Evolutionary conservation across 2,113 vertebrate species (phyloP).

Genomic region (Dipodomys ordii): DNA sequence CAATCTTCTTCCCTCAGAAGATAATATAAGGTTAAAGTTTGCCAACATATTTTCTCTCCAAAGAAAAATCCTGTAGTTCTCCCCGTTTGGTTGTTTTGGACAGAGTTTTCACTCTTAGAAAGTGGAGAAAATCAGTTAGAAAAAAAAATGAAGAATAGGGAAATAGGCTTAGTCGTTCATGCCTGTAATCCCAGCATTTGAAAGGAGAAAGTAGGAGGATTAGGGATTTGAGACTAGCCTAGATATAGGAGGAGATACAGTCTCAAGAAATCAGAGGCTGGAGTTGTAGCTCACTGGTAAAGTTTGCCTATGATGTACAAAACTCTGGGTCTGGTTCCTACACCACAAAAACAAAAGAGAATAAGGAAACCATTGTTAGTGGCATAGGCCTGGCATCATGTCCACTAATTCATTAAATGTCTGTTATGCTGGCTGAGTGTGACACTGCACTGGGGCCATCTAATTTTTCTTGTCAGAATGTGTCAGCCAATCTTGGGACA

Average conservation of each 20-base stretch:
- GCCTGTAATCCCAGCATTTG: too few relatives aligned
- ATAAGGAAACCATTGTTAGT: neutral
- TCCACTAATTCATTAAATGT: neutral
- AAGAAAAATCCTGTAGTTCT: neutral
- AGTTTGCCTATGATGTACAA: too few relatives aligned
- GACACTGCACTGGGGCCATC: neutral
- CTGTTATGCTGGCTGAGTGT: neutral
- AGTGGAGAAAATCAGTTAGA: neutral
- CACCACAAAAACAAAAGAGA: too few relatives aligned
- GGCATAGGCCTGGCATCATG: neutral
- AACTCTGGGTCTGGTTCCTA: too few relatives aligned
- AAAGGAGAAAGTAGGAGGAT: too few relatives aligned
- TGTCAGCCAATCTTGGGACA: neutral
- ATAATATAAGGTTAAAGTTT: neutral
- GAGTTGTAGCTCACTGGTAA: too few relatives aligned
- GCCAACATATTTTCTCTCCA: neutral
- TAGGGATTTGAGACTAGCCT: too few relatives aligned
- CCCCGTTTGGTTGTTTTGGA: neutral
- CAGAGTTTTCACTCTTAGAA: neutral
- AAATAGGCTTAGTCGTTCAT: too few relatives aligned
- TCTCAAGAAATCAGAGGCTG: too few relatives aligned
- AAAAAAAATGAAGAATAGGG: neutral
- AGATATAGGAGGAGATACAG: too few relatives aligned
- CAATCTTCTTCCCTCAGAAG: neutral
- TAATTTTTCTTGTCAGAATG: neutral